Evolutionary conservation across 1,140 invertebrate genomes (phyloP).

Genomic region (Bicyclus anynana): DNA sequence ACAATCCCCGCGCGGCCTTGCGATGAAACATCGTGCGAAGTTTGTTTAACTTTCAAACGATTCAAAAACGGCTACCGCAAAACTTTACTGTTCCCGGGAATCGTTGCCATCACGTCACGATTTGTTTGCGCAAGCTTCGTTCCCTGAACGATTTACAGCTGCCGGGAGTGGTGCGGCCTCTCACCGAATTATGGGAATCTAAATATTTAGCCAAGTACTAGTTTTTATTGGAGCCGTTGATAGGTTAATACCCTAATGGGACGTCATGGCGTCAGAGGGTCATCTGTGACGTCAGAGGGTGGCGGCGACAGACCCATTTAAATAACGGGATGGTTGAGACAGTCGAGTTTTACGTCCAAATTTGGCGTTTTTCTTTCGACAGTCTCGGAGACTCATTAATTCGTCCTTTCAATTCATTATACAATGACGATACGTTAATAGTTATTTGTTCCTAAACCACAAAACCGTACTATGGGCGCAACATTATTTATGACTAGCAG

Average conservation of each 20-base stretch:
- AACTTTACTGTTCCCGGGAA: slow-evolving; percentile 62
- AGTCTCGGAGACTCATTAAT: too few species aligned
- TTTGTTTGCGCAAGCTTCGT: slow-evolving; percentile 57
- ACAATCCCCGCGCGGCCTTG: slow-evolving; percentile 54
- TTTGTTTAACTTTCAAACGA: slow-evolving; percentile 68
- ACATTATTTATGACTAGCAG: too few species aligned
- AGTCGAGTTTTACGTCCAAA: too few species aligned
- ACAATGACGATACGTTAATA: too few species aligned
- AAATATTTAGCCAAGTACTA: slow-evolving; percentile 39
- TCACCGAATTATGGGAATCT: slow-evolving; percentile 38
- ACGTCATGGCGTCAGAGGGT: background rate
- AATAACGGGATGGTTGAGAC: too few species aligned
- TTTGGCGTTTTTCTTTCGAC: too few species aligned
- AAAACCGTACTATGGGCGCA: too few species aligned
- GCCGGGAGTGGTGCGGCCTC: slow-evolving; percentile 25
- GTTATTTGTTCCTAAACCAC: too few species aligned
- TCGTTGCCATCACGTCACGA: slow-evolving; percentile 42
- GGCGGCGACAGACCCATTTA: too few species aligned
- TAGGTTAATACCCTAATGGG: slow-evolving; percentile 13
- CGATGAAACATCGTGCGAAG: slow-evolving; percentile 57
- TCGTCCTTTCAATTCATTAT: too few species aligned
- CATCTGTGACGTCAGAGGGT: too few species aligned
- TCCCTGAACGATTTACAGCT: slow-evolving; percentile 61
- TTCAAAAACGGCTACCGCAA: slow-evolving; percentile 65
- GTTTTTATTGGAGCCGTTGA: slow-evolving; percentile 19